Conservation (phyloP, 2,888 invertebrate genomes). For the Acanthoscelides obtectus region DNA sequence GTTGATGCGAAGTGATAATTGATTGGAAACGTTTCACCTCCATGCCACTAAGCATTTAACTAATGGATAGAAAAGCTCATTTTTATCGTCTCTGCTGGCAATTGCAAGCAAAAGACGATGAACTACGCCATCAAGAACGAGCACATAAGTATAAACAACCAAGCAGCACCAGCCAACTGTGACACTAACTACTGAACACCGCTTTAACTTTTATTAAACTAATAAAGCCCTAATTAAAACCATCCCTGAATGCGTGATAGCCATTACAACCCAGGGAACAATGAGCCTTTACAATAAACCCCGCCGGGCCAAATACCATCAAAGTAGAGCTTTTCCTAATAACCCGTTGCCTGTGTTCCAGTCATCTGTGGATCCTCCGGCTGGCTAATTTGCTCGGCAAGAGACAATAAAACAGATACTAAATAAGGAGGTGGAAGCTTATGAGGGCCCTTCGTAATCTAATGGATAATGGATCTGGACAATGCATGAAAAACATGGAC, state of each 20-base stretch:
- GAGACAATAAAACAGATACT: background rate
- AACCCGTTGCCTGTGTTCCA: constrained; percentile 7
- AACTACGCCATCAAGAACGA: no score
- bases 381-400: background rate
- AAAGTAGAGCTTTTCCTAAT: constrained; percentile 22
- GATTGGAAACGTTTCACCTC: no score
- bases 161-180: background rate
- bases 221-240: background rate
- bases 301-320: constrained; percentile 21
- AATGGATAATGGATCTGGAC: background rate
- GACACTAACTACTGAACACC: background rate
- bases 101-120: no score
- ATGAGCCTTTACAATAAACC: constrained; percentile 3
- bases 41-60: no score
- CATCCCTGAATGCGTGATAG: background rate
- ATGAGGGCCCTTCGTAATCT: background rate
- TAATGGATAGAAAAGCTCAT: no score
- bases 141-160: background rate
- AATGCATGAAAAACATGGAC: no score
- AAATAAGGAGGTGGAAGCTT: background rate
- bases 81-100: no score
- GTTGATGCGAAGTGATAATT: no score
- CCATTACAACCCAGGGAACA: background rate
- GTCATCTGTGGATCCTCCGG: constrained; percentile 7
- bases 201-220: background rate